Percentiles rank a stretch among this genome's conserved stretches.
These are phyloP conservation scores for Aphidius colemani DNA, from an alignment of 2,888 invertebrate genomes.

Conservation along the genomic window DNA sequence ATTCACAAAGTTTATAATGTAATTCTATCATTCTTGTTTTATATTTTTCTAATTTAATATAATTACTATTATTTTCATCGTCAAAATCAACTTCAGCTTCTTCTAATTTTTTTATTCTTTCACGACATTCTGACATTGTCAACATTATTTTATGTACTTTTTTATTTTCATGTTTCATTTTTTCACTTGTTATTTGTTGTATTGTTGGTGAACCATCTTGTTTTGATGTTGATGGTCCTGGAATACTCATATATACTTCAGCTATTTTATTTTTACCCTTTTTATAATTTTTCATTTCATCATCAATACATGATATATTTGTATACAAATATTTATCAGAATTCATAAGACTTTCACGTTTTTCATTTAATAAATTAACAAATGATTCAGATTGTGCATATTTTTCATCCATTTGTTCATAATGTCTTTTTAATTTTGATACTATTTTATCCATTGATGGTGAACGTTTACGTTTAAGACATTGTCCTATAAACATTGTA, in stretches of 20 bases:
- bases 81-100: slow-evolving; percentile 74
- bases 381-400: slow-evolving; percentile 41
- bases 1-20: slow-evolving; percentile 41
- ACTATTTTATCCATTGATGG: slow-evolving; percentile 44
- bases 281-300: slow-evolving; percentile 43
- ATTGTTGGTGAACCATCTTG: neutral
- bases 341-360: slow-evolving; percentile 36
- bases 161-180: slow-evolving; percentile 29
- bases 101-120: slow-evolving; percentile 72
- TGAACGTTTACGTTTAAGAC: slow-evolving; percentile 40
- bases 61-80: slow-evolving; percentile 74
- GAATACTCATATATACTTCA: neutral
- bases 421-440: slow-evolving; percentile 45
- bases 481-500: slow-evolving; percentile 46
- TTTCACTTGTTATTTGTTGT: no score
- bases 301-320: slow-evolving; percentile 41
- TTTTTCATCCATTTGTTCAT: slow-evolving; percentile 39
- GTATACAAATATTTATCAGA: slow-evolving; percentile 35
- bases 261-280: neutral
- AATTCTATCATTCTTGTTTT: slow-evolving; percentile 46
- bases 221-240: neutral
- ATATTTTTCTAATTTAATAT: slow-evolving; percentile 71
- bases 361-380: slow-evolving; percentile 39
- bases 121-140: slow-evolving; percentile 67
- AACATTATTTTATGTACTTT: slow-evolving; percentile 59